Evolutionary conservation across 2,113 vertebrate genomes (phyloP).

Genomic region (Acinonyx jubatus): DNA sequence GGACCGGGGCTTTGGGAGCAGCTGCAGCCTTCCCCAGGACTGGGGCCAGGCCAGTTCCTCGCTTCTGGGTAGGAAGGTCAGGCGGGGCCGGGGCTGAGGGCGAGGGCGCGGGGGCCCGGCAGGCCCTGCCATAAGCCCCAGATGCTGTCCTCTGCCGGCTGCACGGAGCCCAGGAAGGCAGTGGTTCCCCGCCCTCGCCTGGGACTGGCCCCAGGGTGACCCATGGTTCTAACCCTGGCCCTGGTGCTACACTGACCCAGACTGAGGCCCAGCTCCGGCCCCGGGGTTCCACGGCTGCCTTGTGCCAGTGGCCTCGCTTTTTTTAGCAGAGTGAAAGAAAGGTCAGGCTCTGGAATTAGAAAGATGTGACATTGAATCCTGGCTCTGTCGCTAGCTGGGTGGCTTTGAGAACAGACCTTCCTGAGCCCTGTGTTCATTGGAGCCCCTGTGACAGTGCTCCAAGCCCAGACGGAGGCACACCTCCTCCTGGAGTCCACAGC

Average conservation of each 20-base stretch:
- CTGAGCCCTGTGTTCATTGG: neutral
- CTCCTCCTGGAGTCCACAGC: accelerated
- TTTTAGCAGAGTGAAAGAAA: neutral
- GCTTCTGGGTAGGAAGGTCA: slow-evolving; percentile 42
- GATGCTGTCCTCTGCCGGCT: neutral
- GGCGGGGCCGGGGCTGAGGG: neutral
- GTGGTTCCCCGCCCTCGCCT: neutral
- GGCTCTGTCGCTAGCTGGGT: neutral
- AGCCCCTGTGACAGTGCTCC: neutral
- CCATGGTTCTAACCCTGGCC: neutral
- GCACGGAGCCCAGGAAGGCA: slow-evolving; percentile 4
- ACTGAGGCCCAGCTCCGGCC: neutral
- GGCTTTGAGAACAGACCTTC: neutral
- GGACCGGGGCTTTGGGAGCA: neutral
- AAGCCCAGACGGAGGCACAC: neutral
- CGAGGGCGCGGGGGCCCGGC: neutral
- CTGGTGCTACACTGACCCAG: neutral
- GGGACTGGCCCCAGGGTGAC: neutral
- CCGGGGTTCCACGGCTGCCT: neutral
- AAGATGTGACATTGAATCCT: neutral
- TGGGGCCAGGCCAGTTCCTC: slow-evolving; percentile 1
- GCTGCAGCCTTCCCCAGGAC: slow-evolving; percentile 53
- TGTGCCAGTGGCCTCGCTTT: neutral
- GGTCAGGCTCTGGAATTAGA: neutral
- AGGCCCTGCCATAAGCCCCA: neutral